Evolutionary conservation across 2,888 invertebrate genomes (phyloP), one percentile per base, ranked within the genome.

Genomic region (Drosophila borealis): DNA sequence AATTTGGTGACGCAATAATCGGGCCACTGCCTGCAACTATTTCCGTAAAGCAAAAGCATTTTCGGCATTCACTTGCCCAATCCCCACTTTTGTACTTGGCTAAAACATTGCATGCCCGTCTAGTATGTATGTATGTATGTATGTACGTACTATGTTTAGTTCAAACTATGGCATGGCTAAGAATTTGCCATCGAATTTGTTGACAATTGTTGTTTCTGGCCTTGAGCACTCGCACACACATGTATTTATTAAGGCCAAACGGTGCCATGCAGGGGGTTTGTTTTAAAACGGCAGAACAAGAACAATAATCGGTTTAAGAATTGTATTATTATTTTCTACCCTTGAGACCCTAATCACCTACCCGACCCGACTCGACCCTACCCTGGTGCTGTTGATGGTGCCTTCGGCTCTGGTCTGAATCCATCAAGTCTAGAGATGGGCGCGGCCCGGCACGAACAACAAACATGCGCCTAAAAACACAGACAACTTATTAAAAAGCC

Each of bases 171-270:
- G 45, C 41, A 46, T 56, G 57, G 64, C 64, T 55, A 80, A 60
- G 82, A 74, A 88, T 81, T 74, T 60, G 54, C 51, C 45, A 54
- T 81, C 62, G 70, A 80, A 80, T 62, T 65, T 84, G 89, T 89
- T 87, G 89, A 89, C 82, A 89, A 88, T 87, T 84, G 66, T 74
- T 77, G 57, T 54, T 55, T 50, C 29, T 81, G 74, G 76, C 82
- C 89, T 89, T 83, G 88, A 54, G 36, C 50, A 41, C 14, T 50
- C 29, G 39, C 45, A 17, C 25, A 36, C 45, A 36, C 42, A 42
- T 59, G 54, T 36, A 17, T 41, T 53, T 33, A 25, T 8, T 29
- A 29, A 29, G 29, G 29, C 29, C 29, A 29, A 29, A 29, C 29
- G 29, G 6, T 29, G 29, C 8, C 8, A 8, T 29, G 29, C 29